Evolutionary conservation across 1,140 invertebrate species (phyloP).

Genomic region (Muscidifurax raptorellus): DNA sequence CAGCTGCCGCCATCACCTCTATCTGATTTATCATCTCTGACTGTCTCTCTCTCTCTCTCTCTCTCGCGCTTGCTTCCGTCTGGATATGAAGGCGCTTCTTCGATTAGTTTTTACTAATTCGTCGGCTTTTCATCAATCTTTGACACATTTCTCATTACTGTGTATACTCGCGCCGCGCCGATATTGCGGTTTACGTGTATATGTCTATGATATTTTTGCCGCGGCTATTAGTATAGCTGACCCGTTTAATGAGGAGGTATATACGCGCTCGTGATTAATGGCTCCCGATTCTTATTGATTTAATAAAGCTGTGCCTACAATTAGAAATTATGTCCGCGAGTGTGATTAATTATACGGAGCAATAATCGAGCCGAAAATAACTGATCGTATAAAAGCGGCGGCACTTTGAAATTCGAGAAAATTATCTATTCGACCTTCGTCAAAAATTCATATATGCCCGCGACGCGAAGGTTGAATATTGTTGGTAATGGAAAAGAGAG

Average conservation of each 20-base stretch:
- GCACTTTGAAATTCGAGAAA: background rate
- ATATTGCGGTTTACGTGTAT: background rate
- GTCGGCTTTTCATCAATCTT: constrained; percentile 52
- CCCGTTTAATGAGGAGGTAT: background rate
- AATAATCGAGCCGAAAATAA: background rate
- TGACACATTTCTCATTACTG: constrained; percentile 49
- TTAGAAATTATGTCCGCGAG: background rate
- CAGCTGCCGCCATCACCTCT: constrained; percentile 68
- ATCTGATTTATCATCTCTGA: constrained; percentile 71
- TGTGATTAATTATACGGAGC: background rate
- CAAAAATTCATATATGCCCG: constrained; percentile 13
- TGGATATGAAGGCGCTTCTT: background rate
- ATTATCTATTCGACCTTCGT: background rate
- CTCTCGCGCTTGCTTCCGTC: constrained; percentile 23
- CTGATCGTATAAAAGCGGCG: background rate
- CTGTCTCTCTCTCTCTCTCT: constrained; percentile 19
- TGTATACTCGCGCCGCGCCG: background rate
- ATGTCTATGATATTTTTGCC: background rate
- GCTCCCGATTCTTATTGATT: constrained; percentile 5
- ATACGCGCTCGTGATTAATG: background rate
- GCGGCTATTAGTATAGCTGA: constrained; percentile 30
- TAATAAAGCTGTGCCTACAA: background rate
- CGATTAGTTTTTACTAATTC: constrained; percentile 49
- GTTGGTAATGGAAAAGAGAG: background rate
- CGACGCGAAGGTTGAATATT: background rate